Percentiles rank a stretch among this genome's conserved stretches.
Evolutionary conservation across 2,888 invertebrate genomes (phyloP).

Genomic region (Dastarcus helophoroides): DNA sequence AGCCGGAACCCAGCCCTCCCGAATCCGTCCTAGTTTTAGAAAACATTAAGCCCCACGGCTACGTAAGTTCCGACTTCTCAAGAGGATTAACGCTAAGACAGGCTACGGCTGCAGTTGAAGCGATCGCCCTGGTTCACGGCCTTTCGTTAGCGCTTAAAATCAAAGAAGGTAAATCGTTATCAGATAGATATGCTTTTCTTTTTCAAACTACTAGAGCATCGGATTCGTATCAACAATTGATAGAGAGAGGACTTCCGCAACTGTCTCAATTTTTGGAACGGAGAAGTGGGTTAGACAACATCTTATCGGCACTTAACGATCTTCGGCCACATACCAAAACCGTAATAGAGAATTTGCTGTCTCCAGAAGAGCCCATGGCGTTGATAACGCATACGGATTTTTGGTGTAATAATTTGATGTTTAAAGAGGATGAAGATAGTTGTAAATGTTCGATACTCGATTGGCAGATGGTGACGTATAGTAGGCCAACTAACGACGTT

Average conservation of each 20-base stretch:
- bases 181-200: conserved; percentile 52
- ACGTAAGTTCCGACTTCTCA: conserved; percentile 54
- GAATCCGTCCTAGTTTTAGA: conserved; percentile 64
- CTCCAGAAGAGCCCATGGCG: conserved; percentile 61
- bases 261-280: conserved; percentile 59
- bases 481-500: conserved; percentile 66
- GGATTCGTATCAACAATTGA: conserved; percentile 67
- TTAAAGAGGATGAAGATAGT: conserved; percentile 40
- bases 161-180: conserved; percentile 40
- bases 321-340: conserved; percentile 57
- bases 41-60: conserved; percentile 57
- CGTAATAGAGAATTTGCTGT: conserved; percentile 56
- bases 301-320: conserved; percentile 46
- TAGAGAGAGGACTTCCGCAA: conserved; percentile 66
- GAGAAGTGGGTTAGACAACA: conserved; percentile 50
- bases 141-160: conserved; percentile 54
- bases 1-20: conserved; percentile 37
- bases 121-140: conserved; percentile 63
- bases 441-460: conserved; percentile 62
- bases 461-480: conserved; percentile 78
- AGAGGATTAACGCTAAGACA: conserved; percentile 53
- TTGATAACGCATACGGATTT: conserved; percentile 74
- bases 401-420: conserved; percentile 71
- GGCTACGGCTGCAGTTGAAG: conserved; percentile 56
- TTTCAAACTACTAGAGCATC: conserved; percentile 70